phyloP scores from a whole-genome alignment of 2,113 vertebrate genomes.

The Rhegmatorhina hoffmannsi region DNA sequence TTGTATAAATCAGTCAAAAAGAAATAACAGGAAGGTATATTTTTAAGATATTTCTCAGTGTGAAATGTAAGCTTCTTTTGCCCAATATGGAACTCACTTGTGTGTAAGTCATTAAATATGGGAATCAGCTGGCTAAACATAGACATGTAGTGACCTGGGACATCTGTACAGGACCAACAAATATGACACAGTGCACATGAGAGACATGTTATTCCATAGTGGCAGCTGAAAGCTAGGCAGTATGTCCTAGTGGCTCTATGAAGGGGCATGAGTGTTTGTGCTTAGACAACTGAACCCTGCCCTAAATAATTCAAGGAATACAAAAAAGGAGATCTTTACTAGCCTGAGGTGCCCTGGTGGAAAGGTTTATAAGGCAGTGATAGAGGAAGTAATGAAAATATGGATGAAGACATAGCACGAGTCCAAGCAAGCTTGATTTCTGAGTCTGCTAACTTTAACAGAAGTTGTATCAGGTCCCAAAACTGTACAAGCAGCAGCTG shows the following conservation, averaged over 20 bases:
- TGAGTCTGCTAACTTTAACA: background rate
- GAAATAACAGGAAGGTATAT: background rate
- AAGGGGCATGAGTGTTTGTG: background rate
- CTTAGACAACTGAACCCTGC: background rate
- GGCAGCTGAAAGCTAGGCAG: background rate
- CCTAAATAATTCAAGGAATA: background rate
- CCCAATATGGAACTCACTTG: background rate
- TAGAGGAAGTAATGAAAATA: background rate
- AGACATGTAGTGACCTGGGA: background rate
- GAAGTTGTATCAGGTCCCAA: background rate
- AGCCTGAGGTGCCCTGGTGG: background rate
- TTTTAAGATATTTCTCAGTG: background rate
- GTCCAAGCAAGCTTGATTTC: background rate
- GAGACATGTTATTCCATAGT: background rate
- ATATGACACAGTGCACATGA: background rate
- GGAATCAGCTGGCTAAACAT: background rate
- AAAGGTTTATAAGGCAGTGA: background rate
- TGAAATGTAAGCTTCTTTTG: background rate
- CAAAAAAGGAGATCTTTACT: background rate
- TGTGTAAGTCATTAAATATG: background rate
- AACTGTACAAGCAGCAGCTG: background rate
- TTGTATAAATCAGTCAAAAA: background rate
- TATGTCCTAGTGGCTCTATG: rapidly evolving
- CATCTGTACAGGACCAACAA: background rate
- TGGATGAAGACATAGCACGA: background rate